Base-by-base conservation (phyloP, 2,888 invertebrate species). In the Amphipoea oculea region DNA sequence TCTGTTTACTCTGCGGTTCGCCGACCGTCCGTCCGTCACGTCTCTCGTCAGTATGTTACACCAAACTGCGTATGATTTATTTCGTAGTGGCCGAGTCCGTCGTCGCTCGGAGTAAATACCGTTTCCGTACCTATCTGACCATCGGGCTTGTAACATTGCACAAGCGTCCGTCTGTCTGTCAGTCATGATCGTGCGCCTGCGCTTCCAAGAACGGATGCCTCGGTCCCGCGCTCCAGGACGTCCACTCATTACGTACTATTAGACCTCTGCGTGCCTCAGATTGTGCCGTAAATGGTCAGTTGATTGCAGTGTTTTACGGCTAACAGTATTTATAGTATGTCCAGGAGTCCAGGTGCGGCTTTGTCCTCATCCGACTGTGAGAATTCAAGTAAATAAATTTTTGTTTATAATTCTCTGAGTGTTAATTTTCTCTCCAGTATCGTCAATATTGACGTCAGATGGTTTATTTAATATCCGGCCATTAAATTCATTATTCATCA, bases 161-260 rank as follows among this genome's bases (percentile, higher is more conserved):
- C 90, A 90, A 91, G 92, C 93, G 93, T 91, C 93, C 86, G 89
- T 92, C 90, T 93, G 92, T 93, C 93, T 93, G 92, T 91, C 91
- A 88, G 86, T 88, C 87, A 85, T 86, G 86, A 89, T 86, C 90
- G 91, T 89, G 88, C 88, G 88, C 87, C 86, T 84, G 85, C 81
- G 81, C 87, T 95, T 95, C 94, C 89, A 88, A 90, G 94, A 95
- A 95, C 93, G 92, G 93, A 94, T 93, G 92, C 93, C 92, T 86
- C 86, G 91, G 90, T 92, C 91, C 90, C 85, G 91, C 88, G 78
- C 89, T 89, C 87, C 91, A 90, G 91, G 89, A 92, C 88, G 89
- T 89, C 89, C 89, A 87, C 86, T 89, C 90, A 93, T 94, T 93
- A 92, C 85, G 89, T 89, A 88, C 90, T 87, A 91, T 93, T 92